Evolutionary conservation across 2,797 vertebrate genomes (phyloP), one percentile per base, ranked within the genome.

Genomic region (Sebastes matsubarae): DNA sequence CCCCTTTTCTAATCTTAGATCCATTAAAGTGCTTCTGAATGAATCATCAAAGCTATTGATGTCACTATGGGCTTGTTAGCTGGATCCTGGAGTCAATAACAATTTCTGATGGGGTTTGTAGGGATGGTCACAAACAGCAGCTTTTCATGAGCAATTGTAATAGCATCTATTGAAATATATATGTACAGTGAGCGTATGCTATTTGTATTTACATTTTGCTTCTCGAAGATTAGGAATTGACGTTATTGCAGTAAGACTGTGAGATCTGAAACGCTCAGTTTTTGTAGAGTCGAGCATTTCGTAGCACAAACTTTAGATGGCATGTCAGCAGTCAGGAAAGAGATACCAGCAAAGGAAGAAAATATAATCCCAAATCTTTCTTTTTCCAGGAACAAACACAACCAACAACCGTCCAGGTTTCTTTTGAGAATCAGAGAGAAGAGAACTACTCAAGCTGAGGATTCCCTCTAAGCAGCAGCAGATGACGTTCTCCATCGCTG

Each of bases 21-120:
- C 92, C 82, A 89, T 93, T 90, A 81, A 86, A 88, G 80, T 68
- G 81, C 77, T 88, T 92, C 91, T 90, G 91, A 90, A 93, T 92
- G 90, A 94, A 94, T 94, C 89, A 94, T 94, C 89, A 89, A 73
- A 93, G 88, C 87, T 86, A 83, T 87, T 83, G 86, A 89, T 93
- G 90, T 92, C 89, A 91, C 87, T 24, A 68, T 38, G 79, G 88
- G 82, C 86, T 92, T 93, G 91, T 94, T 92, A 90, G 90, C 75
- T 27, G 59, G 75, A 87, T 86, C 82, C 54, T 63, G 24, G 71
- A 88, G 90, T 93, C 93, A 83, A 89, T 92, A 90, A 87, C 88
- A 80, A 87, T 92, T 89, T 90, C 81, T 88, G 83, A 82, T 83
- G 84, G 69, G 79, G 73, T 88, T 77, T 80, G 80, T 72, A 68